These are phyloP conservation scores for Pelecanoides urinatrix DNA, from an alignment of 2,113 vertebrate species.

Conservation along the genomic window DNA sequence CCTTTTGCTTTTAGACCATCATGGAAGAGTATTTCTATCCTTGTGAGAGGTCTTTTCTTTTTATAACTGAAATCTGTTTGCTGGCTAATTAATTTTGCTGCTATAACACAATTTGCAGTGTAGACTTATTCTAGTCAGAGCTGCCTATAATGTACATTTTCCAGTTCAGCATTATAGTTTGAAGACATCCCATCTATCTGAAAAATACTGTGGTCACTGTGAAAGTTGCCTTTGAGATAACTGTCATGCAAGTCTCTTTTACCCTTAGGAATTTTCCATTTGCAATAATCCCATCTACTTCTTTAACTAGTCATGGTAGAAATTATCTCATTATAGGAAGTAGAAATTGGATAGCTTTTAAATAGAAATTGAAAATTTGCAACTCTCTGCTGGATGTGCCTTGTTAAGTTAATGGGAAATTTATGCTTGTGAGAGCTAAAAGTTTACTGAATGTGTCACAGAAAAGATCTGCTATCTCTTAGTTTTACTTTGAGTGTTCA, in stretches of 20 bases:
- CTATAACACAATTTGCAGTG: neutral
- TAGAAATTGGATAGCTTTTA: neutral
- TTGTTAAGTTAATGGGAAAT: neutral
- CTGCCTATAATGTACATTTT: neutral
- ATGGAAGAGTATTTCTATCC: neutral
- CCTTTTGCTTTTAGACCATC: neutral
- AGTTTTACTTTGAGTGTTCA: neutral
- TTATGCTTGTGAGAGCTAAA: neutral
- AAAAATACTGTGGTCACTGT: neutral
- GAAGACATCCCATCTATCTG: neutral
- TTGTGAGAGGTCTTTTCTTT: neutral
- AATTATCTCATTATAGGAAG: neutral
- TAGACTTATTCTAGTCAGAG: neutral
- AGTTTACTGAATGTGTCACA: neutral
- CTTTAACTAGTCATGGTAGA: neutral
- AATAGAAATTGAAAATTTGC: neutral
- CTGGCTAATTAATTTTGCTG: neutral
- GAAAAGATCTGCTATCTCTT: neutral
- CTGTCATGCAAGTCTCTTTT: neutral
- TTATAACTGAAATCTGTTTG: neutral
- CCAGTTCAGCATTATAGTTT: neutral
- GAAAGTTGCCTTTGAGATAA: neutral
- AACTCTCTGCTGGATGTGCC: neutral
- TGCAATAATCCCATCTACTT: neutral
- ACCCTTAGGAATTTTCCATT: neutral